These are phyloP conservation scores for Peromyscus californicus DNA, from an alignment of 2,113 vertebrate species.

Conservation along the genomic window DNA sequence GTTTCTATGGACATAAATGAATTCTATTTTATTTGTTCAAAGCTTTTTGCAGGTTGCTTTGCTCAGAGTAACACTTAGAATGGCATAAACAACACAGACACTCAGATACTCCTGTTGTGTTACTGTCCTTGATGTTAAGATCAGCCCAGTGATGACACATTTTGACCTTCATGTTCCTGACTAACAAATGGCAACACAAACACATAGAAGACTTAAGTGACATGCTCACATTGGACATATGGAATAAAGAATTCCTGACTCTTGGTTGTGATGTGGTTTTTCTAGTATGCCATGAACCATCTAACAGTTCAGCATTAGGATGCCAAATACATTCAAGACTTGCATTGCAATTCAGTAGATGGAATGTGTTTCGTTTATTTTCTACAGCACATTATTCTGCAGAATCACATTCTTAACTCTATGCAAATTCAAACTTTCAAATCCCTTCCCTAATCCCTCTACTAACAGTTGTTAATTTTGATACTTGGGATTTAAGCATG, in stretches of 20 bases:
- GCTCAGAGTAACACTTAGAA: neutral
- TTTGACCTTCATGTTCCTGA: neutral
- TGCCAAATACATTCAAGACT: slow-evolving; percentile 66
- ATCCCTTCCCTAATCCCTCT: slow-evolving; percentile 50
- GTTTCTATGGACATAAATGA: neutral
- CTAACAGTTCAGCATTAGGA: slow-evolving; percentile 45
- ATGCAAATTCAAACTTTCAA: slow-evolving; percentile 71
- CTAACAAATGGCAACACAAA: neutral
- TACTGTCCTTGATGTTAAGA: neutral
- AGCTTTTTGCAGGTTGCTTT: neutral
- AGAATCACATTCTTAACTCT: slow-evolving; percentile 74
- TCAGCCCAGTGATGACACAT: neutral
- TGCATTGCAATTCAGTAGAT: slow-evolving; percentile 62
- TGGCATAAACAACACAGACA: neutral
- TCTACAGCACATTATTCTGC: slow-evolving; percentile 68
- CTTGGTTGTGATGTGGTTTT: neutral
- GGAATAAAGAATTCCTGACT: slow-evolving; percentile 12
- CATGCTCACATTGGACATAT: neutral
- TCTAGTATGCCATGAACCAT: neutral
- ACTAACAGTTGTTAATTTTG: slow-evolving; percentile 75
- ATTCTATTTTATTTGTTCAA: slow-evolving; percentile 6
- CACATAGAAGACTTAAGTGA: neutral
- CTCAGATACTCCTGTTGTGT: neutral
- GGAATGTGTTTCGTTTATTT: slow-evolving; percentile 69
- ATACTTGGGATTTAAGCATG: slow-evolving; percentile 67